Conservation (phyloP, 2,888 invertebrate genomes). For the Drosophila atripex region DNA sequence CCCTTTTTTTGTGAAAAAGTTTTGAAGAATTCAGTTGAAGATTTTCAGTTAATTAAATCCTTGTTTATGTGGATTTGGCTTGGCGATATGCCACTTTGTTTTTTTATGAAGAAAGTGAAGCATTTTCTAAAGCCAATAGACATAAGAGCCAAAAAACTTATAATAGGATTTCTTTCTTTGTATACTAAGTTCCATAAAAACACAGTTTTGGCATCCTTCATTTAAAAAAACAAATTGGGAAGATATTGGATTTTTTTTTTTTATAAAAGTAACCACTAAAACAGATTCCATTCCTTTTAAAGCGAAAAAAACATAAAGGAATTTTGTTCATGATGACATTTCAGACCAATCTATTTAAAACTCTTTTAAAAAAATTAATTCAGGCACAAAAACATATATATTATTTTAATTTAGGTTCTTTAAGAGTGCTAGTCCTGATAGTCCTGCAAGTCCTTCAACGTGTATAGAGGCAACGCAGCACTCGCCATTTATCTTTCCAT, state of each 20-base stretch:
- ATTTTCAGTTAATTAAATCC: neutral
- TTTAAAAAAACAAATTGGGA: neutral
- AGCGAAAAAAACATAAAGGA: too few relatives aligned
- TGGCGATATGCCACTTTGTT: neutral
- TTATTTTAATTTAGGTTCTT: neutral
- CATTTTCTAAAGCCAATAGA: neutral
- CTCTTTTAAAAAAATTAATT: neutral
- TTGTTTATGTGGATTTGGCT: neutral
- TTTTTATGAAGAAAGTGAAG: neutral
- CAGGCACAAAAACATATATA: neutral
- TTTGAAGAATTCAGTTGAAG: neutral
- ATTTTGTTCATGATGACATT: neutral
- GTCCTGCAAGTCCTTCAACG: slow-evolving; percentile 1
- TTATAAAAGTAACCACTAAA: neutral
- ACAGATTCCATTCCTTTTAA: too few relatives aligned
- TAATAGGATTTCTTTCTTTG: neutral
- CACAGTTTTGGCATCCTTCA: neutral
- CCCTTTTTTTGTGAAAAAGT: neutral
- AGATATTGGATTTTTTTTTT: neutral
- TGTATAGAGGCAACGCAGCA: neutral
- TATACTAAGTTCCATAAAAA: neutral
- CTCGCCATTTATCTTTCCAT: slow-evolving; percentile 11
- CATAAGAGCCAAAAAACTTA: neutral
- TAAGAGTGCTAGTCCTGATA: neutral
- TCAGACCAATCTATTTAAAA: neutral